Evolutionary conservation across 2,888 invertebrate genomes (phyloP), one percentile per base, ranked within the genome.

Genomic region (Nesidiocoris tenuis): DNA sequence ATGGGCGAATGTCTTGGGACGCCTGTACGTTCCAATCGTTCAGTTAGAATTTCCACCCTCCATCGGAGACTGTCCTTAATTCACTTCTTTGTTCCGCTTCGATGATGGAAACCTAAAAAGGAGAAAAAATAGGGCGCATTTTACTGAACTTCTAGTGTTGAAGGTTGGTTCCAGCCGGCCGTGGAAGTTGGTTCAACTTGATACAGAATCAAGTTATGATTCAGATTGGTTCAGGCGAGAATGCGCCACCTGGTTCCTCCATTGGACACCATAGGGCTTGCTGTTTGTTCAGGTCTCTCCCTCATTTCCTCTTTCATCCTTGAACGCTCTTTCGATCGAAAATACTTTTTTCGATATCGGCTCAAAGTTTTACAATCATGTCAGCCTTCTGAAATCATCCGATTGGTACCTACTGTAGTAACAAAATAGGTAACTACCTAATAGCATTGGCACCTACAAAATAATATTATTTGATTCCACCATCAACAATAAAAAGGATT

Each of bases 161-260:
- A 59, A 21, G 70, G 70, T 25, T 3, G 39, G 5, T 39, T 39
- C n/a, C 56, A 57, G 19, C 55, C 56, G 67, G 67, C 17, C 17
- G 16, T 12, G 70, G 61, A 72, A 72, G 61, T 72, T 63, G 63
- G 61, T 63, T 72, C 23, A 63, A 61, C 72, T 61, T 19, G 72
- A 63, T 39, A 72, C 39, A 72, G 61, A 72, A 72, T 72, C 72
- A 72, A 72, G 72, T 72, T 72, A 72, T 72, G 72, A 72, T 72
- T 72, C 54, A 61, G 63, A 72, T 72, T 61, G 72, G 72, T 72
- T 72, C 25, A 63, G 63, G 63, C 25, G 61, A 59, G 25, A 70
- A 24, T 23, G 72, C 72, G 54, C 61, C 72, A 72, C 72, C 72
- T 72, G 72, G 72, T 39, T 54, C 72, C 72, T 72, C 63, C 63